These are phyloP conservation scores for Medauroidea extradentata DNA, from an alignment of 1,140 invertebrate genomes.

Conservation along the genomic window DNA sequence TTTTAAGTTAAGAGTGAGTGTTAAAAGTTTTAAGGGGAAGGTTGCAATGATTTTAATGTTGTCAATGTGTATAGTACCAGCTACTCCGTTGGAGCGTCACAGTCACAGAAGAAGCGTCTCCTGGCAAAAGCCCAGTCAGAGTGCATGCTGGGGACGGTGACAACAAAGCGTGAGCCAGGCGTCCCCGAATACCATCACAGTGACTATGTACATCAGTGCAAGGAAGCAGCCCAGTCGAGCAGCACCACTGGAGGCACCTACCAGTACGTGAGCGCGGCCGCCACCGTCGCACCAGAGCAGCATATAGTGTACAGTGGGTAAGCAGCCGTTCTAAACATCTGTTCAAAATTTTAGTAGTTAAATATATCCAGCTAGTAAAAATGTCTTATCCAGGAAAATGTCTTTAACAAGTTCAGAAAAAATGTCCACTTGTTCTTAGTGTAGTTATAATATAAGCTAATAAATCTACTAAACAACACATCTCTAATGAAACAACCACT, in stretches of 20 bases:
- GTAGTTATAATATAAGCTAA: no score
- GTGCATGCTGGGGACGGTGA: constrained; percentile 51
- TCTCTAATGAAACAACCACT: no score
- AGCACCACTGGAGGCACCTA: constrained; percentile 35
- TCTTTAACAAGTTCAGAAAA: no score
- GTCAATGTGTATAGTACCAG: constrained; percentile 46
- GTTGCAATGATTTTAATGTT: no score
- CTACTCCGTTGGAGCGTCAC: constrained; percentile 46
- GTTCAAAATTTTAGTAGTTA: no score
- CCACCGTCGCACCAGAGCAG: constrained; percentile 49
- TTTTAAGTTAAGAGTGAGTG: no score
- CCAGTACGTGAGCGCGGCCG: constrained; percentile 49
- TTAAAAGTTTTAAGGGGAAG: no score
- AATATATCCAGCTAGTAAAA: no score
- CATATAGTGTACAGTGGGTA: constrained; percentile 49
- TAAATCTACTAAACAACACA: no score
- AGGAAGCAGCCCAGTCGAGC: background rate
- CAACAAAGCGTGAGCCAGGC: constrained; percentile 47
- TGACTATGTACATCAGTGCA: constrained; percentile 19
- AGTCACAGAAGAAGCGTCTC: constrained; percentile 83
- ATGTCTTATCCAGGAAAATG: no score
- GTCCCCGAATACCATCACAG: constrained; percentile 28
- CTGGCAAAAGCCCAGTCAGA: constrained; percentile 83
- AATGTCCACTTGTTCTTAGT: no score
- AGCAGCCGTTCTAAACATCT: background rate